These are phyloP conservation scores for Tenthredo livida DNA, from an alignment of 2,888 invertebrate species.

Conservation along the genomic window DNA sequence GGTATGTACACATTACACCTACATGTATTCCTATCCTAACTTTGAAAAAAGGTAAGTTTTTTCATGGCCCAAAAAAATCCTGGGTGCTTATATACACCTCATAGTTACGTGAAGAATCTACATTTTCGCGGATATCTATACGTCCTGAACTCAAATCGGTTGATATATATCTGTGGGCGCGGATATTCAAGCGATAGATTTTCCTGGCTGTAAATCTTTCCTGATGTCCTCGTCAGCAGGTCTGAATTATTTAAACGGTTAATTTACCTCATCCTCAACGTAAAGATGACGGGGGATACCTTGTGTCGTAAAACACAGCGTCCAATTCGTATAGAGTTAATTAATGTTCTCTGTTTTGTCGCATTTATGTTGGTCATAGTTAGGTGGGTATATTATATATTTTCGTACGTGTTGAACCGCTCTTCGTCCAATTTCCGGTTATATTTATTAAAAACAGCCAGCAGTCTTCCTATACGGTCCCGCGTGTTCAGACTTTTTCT, in stretches of 20 bases:
- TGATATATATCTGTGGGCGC: not conserved
- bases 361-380: not conserved
- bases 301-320: slow-evolving; percentile 31
- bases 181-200: not conserved
- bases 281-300: not conserved
- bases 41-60: not conserved
- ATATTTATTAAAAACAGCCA: slow-evolving; percentile 69
- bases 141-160: not conserved
- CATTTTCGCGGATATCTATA: not conserved
- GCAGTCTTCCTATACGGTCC: not conserved
- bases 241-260: slow-evolving; percentile 25
- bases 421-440: slow-evolving; percentile 62
- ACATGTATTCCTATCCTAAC: not conserved
- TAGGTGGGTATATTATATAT: slow-evolving; percentile 4
- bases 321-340: slow-evolving; percentile 20
- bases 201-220: not conserved
- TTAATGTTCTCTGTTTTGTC: slow-evolving; percentile 4
- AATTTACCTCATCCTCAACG: not conserved
- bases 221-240: not conserved
- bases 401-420: not conserved
- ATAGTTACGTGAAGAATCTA: not conserved
- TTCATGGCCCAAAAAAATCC: not conserved
- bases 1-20: no score
- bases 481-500: slow-evolving; percentile 1
- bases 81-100: not conserved